Evolutionary conservation across 1,140 invertebrate species (phyloP).

Genomic region (Callitettix versicolor): DNA sequence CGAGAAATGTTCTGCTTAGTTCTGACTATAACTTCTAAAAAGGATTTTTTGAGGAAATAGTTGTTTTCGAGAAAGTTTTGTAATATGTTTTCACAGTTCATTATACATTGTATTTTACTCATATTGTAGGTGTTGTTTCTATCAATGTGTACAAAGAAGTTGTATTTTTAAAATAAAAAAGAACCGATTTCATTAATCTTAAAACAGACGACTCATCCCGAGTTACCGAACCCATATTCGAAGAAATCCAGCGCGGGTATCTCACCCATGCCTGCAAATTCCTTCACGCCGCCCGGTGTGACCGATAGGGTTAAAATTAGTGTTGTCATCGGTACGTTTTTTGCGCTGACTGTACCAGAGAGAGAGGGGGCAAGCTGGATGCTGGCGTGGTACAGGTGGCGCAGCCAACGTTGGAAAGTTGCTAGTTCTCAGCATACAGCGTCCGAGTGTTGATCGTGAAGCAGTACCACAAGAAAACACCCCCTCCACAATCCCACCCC

Average conservation of each 20-base stretch:
- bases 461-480: neutral
- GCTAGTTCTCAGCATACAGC: neutral
- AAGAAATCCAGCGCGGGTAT: neutral
- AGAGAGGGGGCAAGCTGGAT: neutral
- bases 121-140: no score
- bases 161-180: no score
- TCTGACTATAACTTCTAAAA: no score
- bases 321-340: neutral
- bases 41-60: no score
- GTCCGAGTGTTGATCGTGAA: neutral
- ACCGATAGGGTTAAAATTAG: constrained; percentile 14
- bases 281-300: constrained; percentile 7
- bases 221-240: no score
- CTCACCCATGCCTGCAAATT: constrained; percentile 5
- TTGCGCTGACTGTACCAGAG: neutral
- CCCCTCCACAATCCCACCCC: neutral
- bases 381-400: neutral
- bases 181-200: no score
- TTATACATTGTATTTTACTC: no score
- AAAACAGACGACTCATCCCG: no score
- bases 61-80: no score
- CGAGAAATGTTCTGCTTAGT: no score
- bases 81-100: no score
- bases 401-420: neutral
- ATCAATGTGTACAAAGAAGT: no score